phyloP scores from a whole-genome alignment of 2,888 invertebrate species.

The Salpingus planirostris region DNA sequence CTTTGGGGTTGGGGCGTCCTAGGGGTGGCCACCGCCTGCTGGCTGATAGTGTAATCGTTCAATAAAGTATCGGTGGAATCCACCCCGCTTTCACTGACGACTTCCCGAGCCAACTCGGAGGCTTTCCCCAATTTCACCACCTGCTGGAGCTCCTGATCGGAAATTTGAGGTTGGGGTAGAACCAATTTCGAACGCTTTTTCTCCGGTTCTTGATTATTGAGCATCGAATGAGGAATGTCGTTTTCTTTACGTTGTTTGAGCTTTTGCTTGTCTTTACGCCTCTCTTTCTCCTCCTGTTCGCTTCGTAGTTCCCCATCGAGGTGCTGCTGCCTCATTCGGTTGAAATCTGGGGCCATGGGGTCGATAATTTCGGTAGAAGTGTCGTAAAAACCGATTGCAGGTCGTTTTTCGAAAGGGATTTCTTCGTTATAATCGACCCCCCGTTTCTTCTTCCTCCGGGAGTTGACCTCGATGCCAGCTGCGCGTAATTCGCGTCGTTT shows the following conservation, averaged over 20 bases:
- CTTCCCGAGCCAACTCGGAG: constrained; percentile 84
- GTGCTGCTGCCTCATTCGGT: constrained; percentile 82
- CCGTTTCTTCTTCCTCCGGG: constrained; percentile 63
- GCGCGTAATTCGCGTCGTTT: constrained; percentile 96
- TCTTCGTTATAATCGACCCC: constrained; percentile 97
- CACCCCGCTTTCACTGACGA: constrained; percentile 67
- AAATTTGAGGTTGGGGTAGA: constrained; percentile 92
- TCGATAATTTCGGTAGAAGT: constrained; percentile 84
- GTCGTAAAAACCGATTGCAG: constrained; percentile 90
- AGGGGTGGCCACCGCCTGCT: constrained; percentile 61
- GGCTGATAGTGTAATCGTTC: constrained; percentile 81
- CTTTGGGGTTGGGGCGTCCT: constrained; percentile 79
- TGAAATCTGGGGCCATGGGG: constrained; percentile 83
- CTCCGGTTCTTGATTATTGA: constrained; percentile 80
- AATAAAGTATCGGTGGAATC: constrained; percentile 78
- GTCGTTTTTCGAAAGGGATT: constrained; percentile 94
- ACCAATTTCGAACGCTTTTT: constrained; percentile 93
- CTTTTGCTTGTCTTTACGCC: constrained; percentile 92
- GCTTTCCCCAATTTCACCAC: constrained; percentile 88
- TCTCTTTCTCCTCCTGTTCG: constrained; percentile 87
- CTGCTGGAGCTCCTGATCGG: constrained; percentile 85
- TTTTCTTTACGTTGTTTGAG: constrained; percentile 93
- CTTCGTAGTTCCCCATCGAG: constrained; percentile 85
- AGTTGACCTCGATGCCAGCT: constrained; percentile 73
- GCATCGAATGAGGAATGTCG: constrained; percentile 84